Conservation (phyloP, 2,113 vertebrate genomes). For the Mionectes macconnelli region DNA sequence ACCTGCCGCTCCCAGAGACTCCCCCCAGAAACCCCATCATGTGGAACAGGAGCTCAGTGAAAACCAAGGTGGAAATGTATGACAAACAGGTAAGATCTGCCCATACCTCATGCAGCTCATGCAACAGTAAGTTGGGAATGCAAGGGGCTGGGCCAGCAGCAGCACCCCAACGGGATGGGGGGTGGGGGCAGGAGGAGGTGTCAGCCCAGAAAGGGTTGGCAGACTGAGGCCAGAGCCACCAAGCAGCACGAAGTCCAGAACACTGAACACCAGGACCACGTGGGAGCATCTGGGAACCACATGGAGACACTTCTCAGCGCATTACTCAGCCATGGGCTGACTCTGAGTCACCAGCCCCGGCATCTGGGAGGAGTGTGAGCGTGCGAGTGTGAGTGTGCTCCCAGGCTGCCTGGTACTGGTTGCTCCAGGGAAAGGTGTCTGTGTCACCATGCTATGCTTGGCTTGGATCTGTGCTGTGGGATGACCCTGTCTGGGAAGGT, state of each 20-base stretch:
- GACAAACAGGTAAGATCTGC: not conserved
- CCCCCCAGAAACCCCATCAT: not conserved
- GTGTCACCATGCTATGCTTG: not conserved
- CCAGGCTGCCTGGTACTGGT: not conserved
- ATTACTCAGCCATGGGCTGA: slow-evolving; percentile 55
- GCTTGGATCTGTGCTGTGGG: not conserved
- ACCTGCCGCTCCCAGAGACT: not conserved
- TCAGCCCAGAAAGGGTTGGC: not conserved
- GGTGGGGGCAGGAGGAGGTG: not conserved
- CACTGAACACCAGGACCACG: not conserved
- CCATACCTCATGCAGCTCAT: not conserved
- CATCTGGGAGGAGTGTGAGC: not conserved
- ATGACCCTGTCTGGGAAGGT: not conserved
- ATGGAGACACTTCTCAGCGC: not conserved
- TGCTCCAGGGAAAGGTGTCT: not conserved
- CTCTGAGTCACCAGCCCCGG: slow-evolving; percentile 48
- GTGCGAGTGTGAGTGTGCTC: not conserved
- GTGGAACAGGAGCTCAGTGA: not conserved
- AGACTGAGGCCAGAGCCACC: not conserved
- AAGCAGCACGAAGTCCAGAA: not conserved
- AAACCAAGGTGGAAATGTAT: not conserved
- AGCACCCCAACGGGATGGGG: not conserved
- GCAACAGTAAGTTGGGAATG: rapidly evolving
- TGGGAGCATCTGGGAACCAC: not conserved
- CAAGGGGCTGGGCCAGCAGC: not conserved